Conservation (phyloP, 2,797 vertebrate genomes). For the Phoeniculus purpureus region DNA sequence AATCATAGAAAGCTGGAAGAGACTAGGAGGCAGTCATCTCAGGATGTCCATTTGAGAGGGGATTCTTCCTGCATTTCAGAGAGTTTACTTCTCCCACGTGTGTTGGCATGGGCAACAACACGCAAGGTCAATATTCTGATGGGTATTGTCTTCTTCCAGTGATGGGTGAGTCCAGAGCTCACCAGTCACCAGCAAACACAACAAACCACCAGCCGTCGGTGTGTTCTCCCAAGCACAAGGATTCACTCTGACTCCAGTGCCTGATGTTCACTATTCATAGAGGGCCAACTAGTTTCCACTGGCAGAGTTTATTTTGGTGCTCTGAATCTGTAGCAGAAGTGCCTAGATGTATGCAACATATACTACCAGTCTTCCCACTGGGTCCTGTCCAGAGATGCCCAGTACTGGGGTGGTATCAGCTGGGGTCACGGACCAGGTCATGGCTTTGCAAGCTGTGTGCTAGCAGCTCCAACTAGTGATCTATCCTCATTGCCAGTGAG, state of each 20-base stretch:
- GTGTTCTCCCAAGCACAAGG: no score
- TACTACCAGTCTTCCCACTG: not conserved
- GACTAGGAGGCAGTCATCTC: not conserved
- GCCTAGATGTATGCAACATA: not conserved
- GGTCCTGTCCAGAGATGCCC: no score
- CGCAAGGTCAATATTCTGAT: not conserved
- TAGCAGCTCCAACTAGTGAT: not conserved
- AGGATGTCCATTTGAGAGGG: not conserved
- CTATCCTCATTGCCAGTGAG: no score
- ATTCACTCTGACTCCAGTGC: not conserved
- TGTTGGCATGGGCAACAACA: accelerated
- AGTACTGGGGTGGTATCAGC: accelerated
- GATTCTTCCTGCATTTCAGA: accelerated
- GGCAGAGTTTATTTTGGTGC: not conserved
- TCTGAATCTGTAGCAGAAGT: not conserved
- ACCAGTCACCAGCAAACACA: not conserved
- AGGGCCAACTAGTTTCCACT: not conserved
- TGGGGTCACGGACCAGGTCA: not conserved
- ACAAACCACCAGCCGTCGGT: not conserved
- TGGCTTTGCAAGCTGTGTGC: not conserved
- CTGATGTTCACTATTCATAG: not conserved
- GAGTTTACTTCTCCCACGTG: not conserved
- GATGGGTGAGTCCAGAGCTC: not conserved
- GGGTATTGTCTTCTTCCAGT: not conserved
- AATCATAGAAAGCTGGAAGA: not conserved